phyloP scores from a whole-genome alignment of 2,797 vertebrate genomes.

The Acanthiza pusilla region DNA sequence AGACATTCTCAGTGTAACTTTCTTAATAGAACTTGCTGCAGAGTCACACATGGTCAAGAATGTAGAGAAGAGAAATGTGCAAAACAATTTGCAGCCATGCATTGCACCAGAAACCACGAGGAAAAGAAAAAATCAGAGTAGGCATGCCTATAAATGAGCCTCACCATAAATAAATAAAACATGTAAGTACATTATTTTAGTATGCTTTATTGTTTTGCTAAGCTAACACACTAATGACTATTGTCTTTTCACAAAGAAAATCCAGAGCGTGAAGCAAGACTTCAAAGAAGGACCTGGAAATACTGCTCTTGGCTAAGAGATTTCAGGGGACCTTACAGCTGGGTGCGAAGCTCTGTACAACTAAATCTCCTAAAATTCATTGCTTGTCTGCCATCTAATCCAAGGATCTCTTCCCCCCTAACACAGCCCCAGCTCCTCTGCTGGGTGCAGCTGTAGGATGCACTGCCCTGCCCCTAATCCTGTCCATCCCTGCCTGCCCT shows the following conservation, averaged over 20 bases:
- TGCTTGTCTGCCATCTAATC: background rate
- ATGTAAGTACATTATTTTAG: background rate
- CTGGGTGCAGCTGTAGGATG: background rate
- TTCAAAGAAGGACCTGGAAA: background rate
- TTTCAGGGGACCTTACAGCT: background rate
- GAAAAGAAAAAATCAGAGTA: background rate
- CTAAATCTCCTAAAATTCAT: background rate
- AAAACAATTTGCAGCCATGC: background rate
- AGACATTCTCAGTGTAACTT: background rate
- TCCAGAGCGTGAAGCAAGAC: fast-evolving
- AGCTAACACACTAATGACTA: background rate
- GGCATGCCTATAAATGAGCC: background rate
- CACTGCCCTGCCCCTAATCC: background rate
- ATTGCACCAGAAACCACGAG: background rate
- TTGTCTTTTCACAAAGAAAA: background rate
- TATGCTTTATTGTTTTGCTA: background rate
- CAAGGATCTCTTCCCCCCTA: background rate
- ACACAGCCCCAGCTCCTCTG: background rate
- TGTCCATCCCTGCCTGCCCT: background rate
- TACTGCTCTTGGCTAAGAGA: background rate
- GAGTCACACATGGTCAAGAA: background rate
- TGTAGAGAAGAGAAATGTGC: background rate
- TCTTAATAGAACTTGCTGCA: background rate
- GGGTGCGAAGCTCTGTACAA: background rate
- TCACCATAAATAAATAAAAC: background rate